phyloP scores from a whole-genome alignment of 1,140 invertebrate species.

The Marisa cornuarietis region DNA sequence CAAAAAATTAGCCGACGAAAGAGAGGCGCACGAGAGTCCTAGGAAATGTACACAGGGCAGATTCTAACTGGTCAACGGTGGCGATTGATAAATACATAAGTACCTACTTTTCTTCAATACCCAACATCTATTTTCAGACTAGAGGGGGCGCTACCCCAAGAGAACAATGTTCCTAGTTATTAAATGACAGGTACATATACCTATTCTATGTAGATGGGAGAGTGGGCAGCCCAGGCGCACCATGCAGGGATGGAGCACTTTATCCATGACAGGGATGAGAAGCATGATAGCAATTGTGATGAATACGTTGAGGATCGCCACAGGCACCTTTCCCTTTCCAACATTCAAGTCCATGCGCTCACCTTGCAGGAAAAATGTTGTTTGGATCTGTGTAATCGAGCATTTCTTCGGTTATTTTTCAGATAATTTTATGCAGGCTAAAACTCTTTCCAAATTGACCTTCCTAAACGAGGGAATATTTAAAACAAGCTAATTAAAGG shows the following conservation, averaged over 20 bases:
- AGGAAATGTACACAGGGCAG: too few species aligned
- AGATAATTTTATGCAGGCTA: background rate
- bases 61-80: too few species aligned
- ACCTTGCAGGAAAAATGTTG: slow-evolving; percentile 65
- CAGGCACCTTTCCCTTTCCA: slow-evolving; percentile 58
- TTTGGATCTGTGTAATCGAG: slow-evolving; percentile 64
- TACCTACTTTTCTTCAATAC: too few species aligned
- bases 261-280: slow-evolving; percentile 66
- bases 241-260: slow-evolving; percentile 63
- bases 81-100: too few species aligned
- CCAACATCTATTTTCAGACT: too few species aligned
- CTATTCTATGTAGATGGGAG: slow-evolving; percentile 42
- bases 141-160: too few species aligned
- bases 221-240: slow-evolving; percentile 40
- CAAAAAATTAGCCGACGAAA: too few species aligned
- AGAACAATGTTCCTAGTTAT: too few species aligned
- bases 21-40: too few species aligned
- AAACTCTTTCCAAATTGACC: background rate
- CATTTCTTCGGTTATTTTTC: background rate
- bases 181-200: background rate
- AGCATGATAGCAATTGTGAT: slow-evolving; percentile 66
- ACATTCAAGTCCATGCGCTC: slow-evolving; percentile 52
- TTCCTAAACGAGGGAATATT: too few species aligned
- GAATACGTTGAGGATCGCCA: slow-evolving; percentile 66
- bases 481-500: too few species aligned